Base-by-base conservation (phyloP, 2,113 vertebrate genomes). In the Datnioides undecimradiatus region DNA sequence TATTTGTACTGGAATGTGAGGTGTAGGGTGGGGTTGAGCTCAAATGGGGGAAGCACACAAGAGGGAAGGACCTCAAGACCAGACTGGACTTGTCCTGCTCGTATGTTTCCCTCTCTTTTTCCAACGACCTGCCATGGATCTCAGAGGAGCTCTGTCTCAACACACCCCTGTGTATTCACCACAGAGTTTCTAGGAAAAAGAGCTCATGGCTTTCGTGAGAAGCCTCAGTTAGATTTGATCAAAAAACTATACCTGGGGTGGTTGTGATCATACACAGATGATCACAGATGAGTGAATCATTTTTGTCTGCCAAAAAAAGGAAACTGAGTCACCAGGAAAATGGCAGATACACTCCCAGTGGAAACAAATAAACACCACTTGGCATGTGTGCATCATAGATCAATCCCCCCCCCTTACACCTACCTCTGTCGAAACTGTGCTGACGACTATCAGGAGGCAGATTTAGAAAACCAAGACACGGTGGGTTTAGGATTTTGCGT, bases 1-100 rank as follows among this genome's bases (percentile, higher is more conserved):
- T 84, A 91, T 93, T 88, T 95, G 82, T 91, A 89, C 76, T 80
- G 77, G 90, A 92, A 93, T 92, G 78, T 76, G 63, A 87, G 66
- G 64, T 70, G 38, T 31, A 65, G 89, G 90, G 90, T 75, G 90
- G 81, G 76, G 91, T 68, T 27, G 7, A 12, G 62, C 46, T 38
- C 0, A 3, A 14, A 38, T 4, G 10, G 16, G 16, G 64, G 36
- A 6, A 36, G 59, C 17, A 52, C 19, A 34, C 11, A 63, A 59
- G 55, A 41, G 66, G 68, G 72, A 52, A 64, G 73, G 21, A 87
- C 58, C 78, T 76, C 57, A 43, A 12, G 64, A 88, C 94, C 76
- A 90, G 93, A 90, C 88, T 82, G 75, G 81, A 90, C 93, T 81
- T 92, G 93, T 84, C 76, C 27, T n/a, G 3, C 23, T 46, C 10